Evolutionary conservation across 2,888 invertebrate genomes (phyloP), one percentile per base, ranked within the genome.

Genomic region (Aspidiotus destructor): DNA sequence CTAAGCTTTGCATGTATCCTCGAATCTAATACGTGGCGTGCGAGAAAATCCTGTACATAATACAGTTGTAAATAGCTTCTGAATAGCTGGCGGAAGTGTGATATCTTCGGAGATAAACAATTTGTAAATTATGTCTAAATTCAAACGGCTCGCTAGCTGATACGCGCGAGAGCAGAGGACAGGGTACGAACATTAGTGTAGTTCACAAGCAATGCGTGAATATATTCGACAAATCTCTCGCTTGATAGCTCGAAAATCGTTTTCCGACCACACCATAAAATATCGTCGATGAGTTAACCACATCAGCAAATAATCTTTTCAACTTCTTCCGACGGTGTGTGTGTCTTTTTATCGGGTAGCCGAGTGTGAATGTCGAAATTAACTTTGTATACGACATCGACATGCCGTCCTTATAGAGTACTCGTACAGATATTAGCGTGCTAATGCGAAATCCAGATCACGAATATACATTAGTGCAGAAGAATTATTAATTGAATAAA

Each of bases 81-180:
- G 63, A 63, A 63, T 54, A 64, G 44, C 42, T n/a, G 41, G 40
- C 63, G 63, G 63, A 63, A 63, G 53, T 42, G n/a, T 8, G 54
- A 64, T 64, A 42, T 64, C 63, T 54, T 55, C 40, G 54, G 17
- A 42, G 62, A 63, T 63, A 63, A 63, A 63, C 41, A 40, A 55
- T 11, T 28, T 64, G 28, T 28, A 28, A 28, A 28, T 28, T 28
- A 28, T 42, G 53, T 57, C 55, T 41, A 44, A 64, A 42, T 57
- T 58, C 13, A 28, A 65, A 57, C 13, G 54, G 8, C 40, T n/a
- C 28, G 52, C 40, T 52, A 15, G 13, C 48, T 15, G 48, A 48
- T 48, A 48, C n/a, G n/a, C 13, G 48, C 48, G n/a, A 48, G n/a
- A 48, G 48, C 1, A 13, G 48, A 11, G 48, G 11, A 6, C n/a